Evolutionary conservation across 2,113 vertebrate genomes (phyloP), one percentile per base, ranked within the genome.

Genomic region (Petrocephalus zakoni): DNA sequence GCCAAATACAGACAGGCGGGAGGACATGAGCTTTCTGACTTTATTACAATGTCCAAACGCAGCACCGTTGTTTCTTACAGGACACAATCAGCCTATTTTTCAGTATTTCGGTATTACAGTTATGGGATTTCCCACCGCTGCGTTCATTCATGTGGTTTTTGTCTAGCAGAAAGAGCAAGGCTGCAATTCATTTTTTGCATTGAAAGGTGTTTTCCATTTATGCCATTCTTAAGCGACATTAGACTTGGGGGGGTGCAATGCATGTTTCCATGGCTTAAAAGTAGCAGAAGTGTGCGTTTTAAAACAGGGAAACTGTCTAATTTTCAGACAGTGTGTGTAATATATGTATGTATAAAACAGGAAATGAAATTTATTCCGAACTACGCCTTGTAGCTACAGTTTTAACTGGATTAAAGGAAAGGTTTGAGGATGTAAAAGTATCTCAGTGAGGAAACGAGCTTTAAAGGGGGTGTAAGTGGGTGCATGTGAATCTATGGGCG

Each of bases 121-220:
- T 83, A 53, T 84, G 88, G 88, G 88, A 83, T 88, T 88, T 88
- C 88, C 88, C 88, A 88, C 34, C 55, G 29, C 17, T 34, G 37
- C 51, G 21, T 84, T 88, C 88, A 88, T 88, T 88, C 78, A 88
- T 88, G 88, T 88, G 88, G 88, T 88, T 88, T 82, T 5, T 46
- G 17, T 88, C 37, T 47, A 42, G 55, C 72, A 82, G 86, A 82
- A 83, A 47, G 87, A 84, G 11, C 88, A 34, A 47, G 37, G 22
- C 22, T 84, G 46, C 55, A 61, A 68, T 83, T 83, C 88, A 61
- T 56, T 25, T 78, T 83, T 52, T 88, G 88, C 83, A 88, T 84
- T 58, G 37, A 58, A 61, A 19, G 88, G 88, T 88, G 37, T 83
- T 88, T 88, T 88, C 88, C 88, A 42, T 88, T 17, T 37, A 21